A percentile compares a stretch with the other conserved stretches of the same genome.
phyloP scores from a whole-genome alignment of 2,797 vertebrate species.

The Dermochelys coriacea region DNA sequence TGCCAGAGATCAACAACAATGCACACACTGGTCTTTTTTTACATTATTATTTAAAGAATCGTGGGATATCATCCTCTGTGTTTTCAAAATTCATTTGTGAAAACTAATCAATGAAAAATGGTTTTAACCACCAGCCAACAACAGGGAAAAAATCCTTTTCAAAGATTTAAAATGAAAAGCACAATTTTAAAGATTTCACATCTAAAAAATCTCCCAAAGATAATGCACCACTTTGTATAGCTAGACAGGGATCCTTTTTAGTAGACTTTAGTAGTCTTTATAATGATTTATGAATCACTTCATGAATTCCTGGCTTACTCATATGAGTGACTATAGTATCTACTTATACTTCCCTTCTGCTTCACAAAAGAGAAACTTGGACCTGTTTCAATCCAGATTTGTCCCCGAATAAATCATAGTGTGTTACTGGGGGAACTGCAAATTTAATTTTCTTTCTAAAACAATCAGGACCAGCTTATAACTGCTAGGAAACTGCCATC shows the following conservation, averaged over 20 bases:
- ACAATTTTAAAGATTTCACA: slow-evolving; percentile 82
- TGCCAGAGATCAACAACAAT: slow-evolving; percentile 64
- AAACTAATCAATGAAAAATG: slow-evolving; percentile 75
- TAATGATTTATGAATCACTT: slow-evolving; percentile 88
- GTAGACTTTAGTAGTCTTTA: slow-evolving; percentile 81
- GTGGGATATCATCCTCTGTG: slow-evolving; percentile 33
- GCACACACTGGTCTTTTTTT: slow-evolving; percentile 31
- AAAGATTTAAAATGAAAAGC: slow-evolving; percentile 68
- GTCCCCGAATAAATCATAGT: slow-evolving; percentile 79
- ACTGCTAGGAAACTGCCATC: slow-evolving; percentile 81
- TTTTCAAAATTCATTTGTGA: slow-evolving; percentile 69
- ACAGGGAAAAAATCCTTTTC: slow-evolving; percentile 55
- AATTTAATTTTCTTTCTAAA: slow-evolving; percentile 83
- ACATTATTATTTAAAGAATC: slow-evolving; percentile 28
- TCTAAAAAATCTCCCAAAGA: slow-evolving; percentile 76
- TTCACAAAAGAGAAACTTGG: slow-evolving; percentile 83
- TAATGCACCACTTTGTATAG: slow-evolving; percentile 72
- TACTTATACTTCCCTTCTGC: slow-evolving; percentile 82
- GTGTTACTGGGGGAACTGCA: slow-evolving; percentile 83
- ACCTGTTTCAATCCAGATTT: slow-evolving; percentile 82
- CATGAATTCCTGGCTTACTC: slow-evolving; percentile 86
- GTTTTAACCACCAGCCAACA: slow-evolving; percentile 57
- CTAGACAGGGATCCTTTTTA: slow-evolving; percentile 74
- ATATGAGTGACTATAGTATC: slow-evolving; percentile 84
- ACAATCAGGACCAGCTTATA: slow-evolving; percentile 84